These are phyloP conservation scores for Sycophila sp. DNA, from an alignment of 1,140 invertebrate genomes.

Conservation along the genomic window DNA sequence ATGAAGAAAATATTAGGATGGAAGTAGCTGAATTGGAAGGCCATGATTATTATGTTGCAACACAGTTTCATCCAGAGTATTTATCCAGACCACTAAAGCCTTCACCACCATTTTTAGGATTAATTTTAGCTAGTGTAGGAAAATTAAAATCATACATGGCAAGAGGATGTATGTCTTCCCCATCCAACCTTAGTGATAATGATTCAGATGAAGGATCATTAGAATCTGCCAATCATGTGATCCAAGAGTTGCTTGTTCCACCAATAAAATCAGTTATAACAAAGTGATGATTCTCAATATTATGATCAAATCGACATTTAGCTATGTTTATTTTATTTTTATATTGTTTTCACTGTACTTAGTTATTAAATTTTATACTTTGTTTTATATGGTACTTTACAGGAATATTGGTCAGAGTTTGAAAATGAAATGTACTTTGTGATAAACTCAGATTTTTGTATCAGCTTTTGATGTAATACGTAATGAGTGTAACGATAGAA, in stretches of 20 bases:
- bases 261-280: neutral
- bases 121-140: constrained; percentile 87
- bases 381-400: neutral
- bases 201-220: constrained; percentile 69
- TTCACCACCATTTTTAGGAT: constrained; percentile 94
- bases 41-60: constrained; percentile 94
- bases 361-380: constrained; percentile 14
- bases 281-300: neutral
- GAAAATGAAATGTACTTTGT: constrained; percentile 10
- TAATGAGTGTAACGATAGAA: neutral
- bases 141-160: constrained; percentile 78
- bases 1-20: constrained; percentile 81
- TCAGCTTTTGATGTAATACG: neutral
- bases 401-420: neutral
- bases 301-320: neutral
- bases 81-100: constrained; percentile 92
- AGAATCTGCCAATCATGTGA: neutral
- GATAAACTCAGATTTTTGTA: constrained; percentile 20
- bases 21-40: constrained; percentile 80
- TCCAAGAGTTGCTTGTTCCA: neutral
- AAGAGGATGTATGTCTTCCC: constrained; percentile 76
- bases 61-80: constrained; percentile 99
- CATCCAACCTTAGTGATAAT: constrained; percentile 74
- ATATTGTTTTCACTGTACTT: constrained; percentile 2
- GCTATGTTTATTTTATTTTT: constrained; percentile 11